Evolutionary conservation across 1,140 invertebrate species (phyloP).

Genomic region (Dolichoris vasculosae): DNA sequence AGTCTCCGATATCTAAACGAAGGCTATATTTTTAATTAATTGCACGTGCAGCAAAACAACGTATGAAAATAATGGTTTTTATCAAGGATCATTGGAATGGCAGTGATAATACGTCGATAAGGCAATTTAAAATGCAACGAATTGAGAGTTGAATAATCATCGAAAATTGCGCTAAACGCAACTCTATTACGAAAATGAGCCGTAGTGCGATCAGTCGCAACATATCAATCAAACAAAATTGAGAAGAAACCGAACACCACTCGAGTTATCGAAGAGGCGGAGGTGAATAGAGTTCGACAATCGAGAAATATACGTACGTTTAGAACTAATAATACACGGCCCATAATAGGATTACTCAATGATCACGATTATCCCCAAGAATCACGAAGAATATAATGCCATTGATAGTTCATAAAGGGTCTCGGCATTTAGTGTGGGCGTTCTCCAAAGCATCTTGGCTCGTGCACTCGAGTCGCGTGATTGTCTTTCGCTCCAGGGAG

Average conservation of each 20-base stretch:
- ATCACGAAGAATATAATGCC: neutral
- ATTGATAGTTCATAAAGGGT: constrained; percentile 16
- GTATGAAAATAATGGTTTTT: neutral
- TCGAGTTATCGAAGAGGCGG: no score
- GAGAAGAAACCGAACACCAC: neutral
- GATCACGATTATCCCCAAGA: neutral
- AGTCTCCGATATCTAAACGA: neutral
- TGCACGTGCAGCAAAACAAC: neutral
- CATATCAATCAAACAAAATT: constrained; percentile 7
- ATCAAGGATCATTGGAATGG: neutral
- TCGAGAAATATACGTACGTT: neutral
- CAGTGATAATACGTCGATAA: neutral
- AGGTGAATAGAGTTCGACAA: neutral
- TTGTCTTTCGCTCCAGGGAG: neutral
- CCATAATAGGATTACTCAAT: constrained; percentile 16
- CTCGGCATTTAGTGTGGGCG: neutral
- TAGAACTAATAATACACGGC: constrained; percentile 9
- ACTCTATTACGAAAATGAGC: neutral
- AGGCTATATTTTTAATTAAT: neutral
- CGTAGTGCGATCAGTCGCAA: neutral
- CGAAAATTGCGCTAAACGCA: neutral
- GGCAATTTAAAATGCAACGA: neutral
- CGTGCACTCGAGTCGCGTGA: neutral
- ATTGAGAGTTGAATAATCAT: neutral
- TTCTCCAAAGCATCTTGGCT: neutral